These are phyloP conservation scores for Hypomecis atomaria DNA, from an alignment of 2,888 invertebrate genomes.

Conservation along the genomic window DNA sequence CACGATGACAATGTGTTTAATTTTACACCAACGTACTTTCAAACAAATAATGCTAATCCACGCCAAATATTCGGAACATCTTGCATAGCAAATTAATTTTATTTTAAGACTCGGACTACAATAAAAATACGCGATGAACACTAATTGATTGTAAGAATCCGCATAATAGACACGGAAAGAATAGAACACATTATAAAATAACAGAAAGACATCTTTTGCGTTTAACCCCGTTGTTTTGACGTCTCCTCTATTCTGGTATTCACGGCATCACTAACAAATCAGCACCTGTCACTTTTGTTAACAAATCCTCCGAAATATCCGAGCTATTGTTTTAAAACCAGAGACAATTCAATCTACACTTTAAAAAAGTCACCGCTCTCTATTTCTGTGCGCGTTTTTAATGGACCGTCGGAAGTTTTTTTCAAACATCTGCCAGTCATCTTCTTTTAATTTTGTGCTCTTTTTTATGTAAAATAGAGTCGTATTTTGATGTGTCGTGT, in stretches of 20 bases:
- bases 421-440: constrained; percentile 50
- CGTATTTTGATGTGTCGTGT: constrained; percentile 37
- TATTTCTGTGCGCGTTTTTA: constrained; percentile 66
- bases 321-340: constrained; percentile 71
- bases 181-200: constrained; percentile 43
- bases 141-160: constrained; percentile 63
- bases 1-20: constrained; percentile 7
- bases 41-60: constrained; percentile 22
- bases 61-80: constrained; percentile 34
- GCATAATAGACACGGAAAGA: constrained; percentile 50
- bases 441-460: constrained; percentile 36
- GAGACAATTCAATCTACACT: constrained; percentile 73
- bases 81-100: constrained; percentile 37
- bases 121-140: constrained; percentile 47
- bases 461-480: constrained; percentile 42
- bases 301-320: constrained; percentile 64
- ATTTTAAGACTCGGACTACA: constrained; percentile 38
- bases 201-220: constrained; percentile 64
- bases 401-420: constrained; percentile 51
- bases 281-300: constrained; percentile 76
- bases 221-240: constrained; percentile 74
- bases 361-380: constrained; percentile 57
- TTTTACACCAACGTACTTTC: constrained; percentile 1
- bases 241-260: constrained; percentile 69
- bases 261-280: constrained; percentile 72